Conservation (phyloP, 2,888 invertebrate genomes). For the Drosophila paranaensis region DNA sequence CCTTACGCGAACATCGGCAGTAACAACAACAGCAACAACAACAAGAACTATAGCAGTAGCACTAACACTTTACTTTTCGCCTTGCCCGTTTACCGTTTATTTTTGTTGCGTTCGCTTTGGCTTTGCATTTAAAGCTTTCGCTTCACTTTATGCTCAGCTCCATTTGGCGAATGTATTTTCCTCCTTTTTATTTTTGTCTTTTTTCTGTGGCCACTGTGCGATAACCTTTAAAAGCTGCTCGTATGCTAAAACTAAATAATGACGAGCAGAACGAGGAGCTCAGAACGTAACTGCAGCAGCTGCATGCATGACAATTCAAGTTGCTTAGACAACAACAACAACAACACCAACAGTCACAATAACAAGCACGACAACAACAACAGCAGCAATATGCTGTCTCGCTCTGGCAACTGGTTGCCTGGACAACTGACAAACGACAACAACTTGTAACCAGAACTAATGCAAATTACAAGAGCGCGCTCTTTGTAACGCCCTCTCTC, state of each 20-base stretch:
- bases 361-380: slow-evolving; percentile 4
- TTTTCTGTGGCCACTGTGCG: slow-evolving; percentile 51
- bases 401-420: slow-evolving; percentile 54
- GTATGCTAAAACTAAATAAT: slow-evolving; percentile 77
- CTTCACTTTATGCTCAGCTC: slow-evolving; percentile 33
- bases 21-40: slow-evolving; percentile 12
- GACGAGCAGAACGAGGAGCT: slow-evolving; percentile 52
- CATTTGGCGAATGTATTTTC: slow-evolving; percentile 28
- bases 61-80: slow-evolving; percentile 32
- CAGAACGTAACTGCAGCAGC: slow-evolving; percentile 21
- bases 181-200: slow-evolving; percentile 22
- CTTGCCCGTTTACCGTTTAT: slow-evolving; percentile 38
- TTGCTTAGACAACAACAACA: slow-evolving; percentile 64
- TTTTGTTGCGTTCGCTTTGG: slow-evolving; percentile 35
- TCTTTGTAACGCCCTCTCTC: background rate
- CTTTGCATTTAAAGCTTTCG: slow-evolving; percentile 59
- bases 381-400: slow-evolving; percentile 19
- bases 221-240: slow-evolving; percentile 75
- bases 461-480: slow-evolving; percentile 59
- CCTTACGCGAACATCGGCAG: slow-evolving; percentile 17
- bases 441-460: slow-evolving; percentile 74
- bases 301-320: slow-evolving; percentile 48
- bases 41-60: slow-evolving; percentile 6
- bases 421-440: slow-evolving; percentile 69
- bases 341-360: background rate